Evolutionary conservation across 2,888 invertebrate genomes (phyloP).

Genomic region (Noctua pronuba): DNA sequence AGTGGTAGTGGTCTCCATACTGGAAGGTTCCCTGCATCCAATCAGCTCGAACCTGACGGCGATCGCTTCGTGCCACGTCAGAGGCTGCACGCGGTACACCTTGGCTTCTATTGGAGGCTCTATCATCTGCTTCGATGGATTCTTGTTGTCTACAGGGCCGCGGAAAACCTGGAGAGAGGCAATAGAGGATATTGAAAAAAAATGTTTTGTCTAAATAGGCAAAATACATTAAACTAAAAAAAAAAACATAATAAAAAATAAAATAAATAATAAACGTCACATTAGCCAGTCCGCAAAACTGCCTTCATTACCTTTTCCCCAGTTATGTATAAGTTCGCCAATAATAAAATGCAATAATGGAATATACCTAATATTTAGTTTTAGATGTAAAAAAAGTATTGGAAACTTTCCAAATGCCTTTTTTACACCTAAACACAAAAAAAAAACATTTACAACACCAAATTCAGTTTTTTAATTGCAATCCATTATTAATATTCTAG

Average conservation of each 20-base stretch:
- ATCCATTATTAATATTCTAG: no score
- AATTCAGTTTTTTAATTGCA: no score
- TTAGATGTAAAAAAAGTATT: no score
- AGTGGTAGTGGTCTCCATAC: constrained; percentile 55
- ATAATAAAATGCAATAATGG: no score
- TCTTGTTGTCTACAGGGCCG: constrained; percentile 92
- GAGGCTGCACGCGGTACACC: constrained; percentile 93
- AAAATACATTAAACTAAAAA: no score
- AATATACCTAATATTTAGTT: no score
- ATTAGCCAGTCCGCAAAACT: background rate
- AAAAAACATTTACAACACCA: no score
- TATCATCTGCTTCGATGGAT: constrained; percentile 92
- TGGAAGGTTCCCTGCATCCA: constrained; percentile 90
- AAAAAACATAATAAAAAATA: no score
- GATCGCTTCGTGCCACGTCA: constrained; percentile 93
- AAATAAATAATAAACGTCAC: no score
- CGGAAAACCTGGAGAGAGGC: constrained; percentile 91
- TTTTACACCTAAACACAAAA: no score
- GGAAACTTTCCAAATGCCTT: no score
- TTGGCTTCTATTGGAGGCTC: constrained; percentile 94
- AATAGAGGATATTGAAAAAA: background rate
- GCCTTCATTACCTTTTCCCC: background rate
- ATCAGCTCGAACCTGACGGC: constrained; percentile 93
- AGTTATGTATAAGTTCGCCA: background rate
- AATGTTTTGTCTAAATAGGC: no score